Conservation (phyloP, 2,113 vertebrate genomes). For the Ptilonorhynchus violaceus region DNA sequence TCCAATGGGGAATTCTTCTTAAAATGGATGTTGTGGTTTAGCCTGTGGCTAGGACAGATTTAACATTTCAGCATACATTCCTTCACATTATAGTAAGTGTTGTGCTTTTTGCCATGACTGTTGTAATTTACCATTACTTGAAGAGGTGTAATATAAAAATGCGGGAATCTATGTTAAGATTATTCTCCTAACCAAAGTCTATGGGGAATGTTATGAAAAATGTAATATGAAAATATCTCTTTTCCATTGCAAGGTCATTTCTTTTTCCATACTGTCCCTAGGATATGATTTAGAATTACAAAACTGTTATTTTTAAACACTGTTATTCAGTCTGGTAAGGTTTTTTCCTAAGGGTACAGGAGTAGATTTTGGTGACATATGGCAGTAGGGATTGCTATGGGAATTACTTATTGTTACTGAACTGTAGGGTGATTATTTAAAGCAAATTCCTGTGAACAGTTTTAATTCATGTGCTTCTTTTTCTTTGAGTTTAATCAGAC, state of each 20-base stretch:
- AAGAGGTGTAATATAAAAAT: background rate
- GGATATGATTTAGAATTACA: slow-evolving; percentile 15
- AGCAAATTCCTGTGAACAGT: slow-evolving; percentile 3
- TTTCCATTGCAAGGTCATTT: background rate
- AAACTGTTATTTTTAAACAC: background rate
- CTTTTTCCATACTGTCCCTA: background rate
- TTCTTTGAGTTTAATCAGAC: background rate
- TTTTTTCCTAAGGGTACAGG: background rate
- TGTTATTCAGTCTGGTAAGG: background rate
- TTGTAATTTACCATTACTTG: background rate
- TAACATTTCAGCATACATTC: background rate
- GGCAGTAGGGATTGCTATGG: slow-evolving; percentile 19
- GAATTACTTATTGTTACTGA: slow-evolving; percentile 40
- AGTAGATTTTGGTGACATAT: slow-evolving; percentile 39
- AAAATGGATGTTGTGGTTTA: background rate
- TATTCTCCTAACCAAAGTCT: background rate
- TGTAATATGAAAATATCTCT: background rate
- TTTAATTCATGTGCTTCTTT: background rate
- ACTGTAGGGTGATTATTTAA: slow-evolving; percentile 20
- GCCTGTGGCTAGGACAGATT: background rate
- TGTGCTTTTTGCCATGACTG: background rate
- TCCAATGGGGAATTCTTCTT: background rate
- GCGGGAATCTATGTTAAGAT: background rate
- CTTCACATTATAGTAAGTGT: background rate
- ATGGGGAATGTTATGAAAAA: background rate